Conservation (phyloP, 2,797 vertebrate genomes). For the Eidolon dupreanum region DNA sequence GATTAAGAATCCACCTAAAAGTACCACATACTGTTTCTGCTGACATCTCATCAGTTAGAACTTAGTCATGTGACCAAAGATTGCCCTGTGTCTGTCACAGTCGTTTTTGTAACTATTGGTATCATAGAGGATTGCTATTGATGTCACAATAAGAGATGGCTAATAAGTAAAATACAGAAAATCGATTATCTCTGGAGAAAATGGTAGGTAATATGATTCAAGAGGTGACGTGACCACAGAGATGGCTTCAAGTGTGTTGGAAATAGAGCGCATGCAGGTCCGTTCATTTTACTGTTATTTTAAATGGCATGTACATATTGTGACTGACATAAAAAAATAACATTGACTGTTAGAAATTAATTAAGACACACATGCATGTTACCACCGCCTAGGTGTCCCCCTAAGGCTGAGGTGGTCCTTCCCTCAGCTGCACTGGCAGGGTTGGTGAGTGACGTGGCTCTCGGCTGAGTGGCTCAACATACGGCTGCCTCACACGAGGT, state of each 20-base stretch:
- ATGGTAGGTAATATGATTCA: neutral
- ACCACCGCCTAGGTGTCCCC: neutral
- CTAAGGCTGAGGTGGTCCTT: neutral
- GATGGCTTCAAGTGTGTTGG: neutral
- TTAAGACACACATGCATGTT: neutral
- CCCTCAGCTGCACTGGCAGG: neutral
- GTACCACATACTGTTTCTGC: neutral
- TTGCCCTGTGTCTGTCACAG: neutral
- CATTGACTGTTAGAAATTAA: neutral
- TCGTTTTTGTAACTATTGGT: neutral
- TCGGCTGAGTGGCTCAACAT: accelerated
- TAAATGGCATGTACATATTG: neutral
- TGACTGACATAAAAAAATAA: neutral
- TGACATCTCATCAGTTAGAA: neutral
- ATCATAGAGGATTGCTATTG: neutral
- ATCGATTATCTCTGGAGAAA: neutral
- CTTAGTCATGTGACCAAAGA: neutral
- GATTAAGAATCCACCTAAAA: neutral
- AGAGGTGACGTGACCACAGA: neutral
- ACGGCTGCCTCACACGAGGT: neutral
- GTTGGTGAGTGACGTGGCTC: too few species aligned
- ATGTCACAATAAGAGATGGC: neutral
- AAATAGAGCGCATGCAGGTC: too few species aligned
- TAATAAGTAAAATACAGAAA: neutral
- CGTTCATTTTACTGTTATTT: neutral